Conservation (phyloP, 2,113 vertebrate genomes). For the Uropsilus gracilis region DNA sequence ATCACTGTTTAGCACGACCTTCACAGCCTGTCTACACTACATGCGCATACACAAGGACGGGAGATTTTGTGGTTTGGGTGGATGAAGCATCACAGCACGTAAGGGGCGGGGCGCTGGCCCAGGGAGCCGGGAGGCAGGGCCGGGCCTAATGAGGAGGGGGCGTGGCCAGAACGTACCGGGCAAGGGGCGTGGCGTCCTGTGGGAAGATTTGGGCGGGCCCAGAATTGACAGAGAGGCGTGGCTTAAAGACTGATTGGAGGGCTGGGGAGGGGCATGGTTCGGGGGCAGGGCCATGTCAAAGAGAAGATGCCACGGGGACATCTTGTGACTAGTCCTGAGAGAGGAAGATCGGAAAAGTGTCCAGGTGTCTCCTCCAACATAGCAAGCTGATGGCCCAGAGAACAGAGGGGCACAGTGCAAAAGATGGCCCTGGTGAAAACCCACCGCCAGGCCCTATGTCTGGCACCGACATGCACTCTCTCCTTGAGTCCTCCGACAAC, state of each 20-base stretch:
- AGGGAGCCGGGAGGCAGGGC: background rate
- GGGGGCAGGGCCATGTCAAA: background rate
- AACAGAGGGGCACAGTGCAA: background rate
- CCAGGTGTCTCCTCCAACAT: background rate
- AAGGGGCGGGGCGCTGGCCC: background rate
- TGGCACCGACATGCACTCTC: background rate
- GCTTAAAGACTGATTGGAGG: background rate
- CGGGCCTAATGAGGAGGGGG: fast-evolving
- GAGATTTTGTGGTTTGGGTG: no score
- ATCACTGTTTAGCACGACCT: background rate
- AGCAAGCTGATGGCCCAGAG: background rate
- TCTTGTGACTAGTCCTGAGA: background rate
- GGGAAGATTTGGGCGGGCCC: no score
- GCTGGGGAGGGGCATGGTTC: background rate
- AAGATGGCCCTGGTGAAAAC: background rate
- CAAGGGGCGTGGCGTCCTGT: no score
- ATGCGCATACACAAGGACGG: no score
- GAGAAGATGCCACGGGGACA: background rate
- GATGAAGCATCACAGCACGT: no score
- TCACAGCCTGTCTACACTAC: no score
- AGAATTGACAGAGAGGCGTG: background rate
- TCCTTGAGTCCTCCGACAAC: background rate
- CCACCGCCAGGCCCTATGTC: background rate
- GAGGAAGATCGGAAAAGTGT: background rate
- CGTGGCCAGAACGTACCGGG: background rate